A percentile compares a stretch with the other conserved stretches of the same genome.
These are phyloP conservation scores for Microhierax caerulescens DNA, from an alignment of 2,797 vertebrate genomes.

Conservation along the genomic window DNA sequence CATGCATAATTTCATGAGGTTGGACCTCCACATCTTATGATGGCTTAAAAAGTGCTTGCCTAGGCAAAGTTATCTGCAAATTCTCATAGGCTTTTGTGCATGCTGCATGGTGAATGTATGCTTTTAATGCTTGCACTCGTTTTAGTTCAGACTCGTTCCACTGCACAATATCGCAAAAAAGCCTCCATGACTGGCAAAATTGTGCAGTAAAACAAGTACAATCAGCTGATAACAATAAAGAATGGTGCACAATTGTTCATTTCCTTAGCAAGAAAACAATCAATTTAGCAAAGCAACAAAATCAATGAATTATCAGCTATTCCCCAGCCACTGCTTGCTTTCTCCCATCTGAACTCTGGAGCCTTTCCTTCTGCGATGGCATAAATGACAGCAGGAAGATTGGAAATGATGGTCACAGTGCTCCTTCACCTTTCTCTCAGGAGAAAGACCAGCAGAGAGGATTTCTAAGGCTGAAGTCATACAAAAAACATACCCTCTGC, in stretches of 20 bases:
- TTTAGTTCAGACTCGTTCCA: not conserved
- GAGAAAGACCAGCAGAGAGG: not conserved
- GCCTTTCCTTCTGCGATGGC: not conserved
- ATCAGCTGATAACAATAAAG: slow-evolving; percentile 45
- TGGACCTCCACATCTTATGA: not conserved
- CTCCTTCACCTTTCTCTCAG: not conserved
- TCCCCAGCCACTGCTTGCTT: slow-evolving; percentile 2
- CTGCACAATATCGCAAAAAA: not conserved
- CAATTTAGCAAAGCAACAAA: slow-evolving; percentile 48
- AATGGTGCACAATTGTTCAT: not conserved
- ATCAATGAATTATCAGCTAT: slow-evolving; percentile 53
- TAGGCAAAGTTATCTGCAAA: not conserved
- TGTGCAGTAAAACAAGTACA: not conserved
- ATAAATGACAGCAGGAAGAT: slow-evolving; percentile 7
- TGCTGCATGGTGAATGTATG: not conserved
- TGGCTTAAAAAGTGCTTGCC: not conserved
- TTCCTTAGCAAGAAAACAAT: slow-evolving; percentile 56
- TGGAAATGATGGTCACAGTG: not conserved
- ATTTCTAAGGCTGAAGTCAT: not conserved
- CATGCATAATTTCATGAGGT: not conserved
- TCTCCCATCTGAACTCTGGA: not conserved
- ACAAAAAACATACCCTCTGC: not conserved
- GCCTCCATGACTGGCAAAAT: not conserved
- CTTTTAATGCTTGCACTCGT: not conserved
- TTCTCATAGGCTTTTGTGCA: not conserved